Base-by-base conservation (phyloP, 1,140 invertebrate genomes). In the Dreissena rostriformis region DNA sequence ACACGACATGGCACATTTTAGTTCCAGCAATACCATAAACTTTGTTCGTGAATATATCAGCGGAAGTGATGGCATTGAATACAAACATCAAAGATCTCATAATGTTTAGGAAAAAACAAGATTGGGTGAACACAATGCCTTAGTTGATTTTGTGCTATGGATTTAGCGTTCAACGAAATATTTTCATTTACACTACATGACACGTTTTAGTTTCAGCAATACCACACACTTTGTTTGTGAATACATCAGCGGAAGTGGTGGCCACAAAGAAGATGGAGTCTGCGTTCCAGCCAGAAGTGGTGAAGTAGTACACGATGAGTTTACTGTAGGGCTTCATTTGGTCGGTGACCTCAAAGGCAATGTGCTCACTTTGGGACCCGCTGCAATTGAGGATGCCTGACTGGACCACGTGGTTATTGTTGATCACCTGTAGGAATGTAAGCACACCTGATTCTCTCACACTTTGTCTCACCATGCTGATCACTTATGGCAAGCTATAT, bases 281-380 rank as follows among this genome's bases (percentile, higher is more conserved):
- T 10, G 79, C 79, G 29, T 82, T 71, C 79, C 79, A 82, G 7
- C n/a, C 17, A 22, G n/a, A 17, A 5, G 29, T 66, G 0, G 29
- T 22, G 24, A 82, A 82, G 22, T 73, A 82, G 52, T 82, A 82
- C 29, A 66, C 70, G 29, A 82, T 24, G 1, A 82, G 19, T 52
- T 73, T 70, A n/a, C 70, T 57, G 63, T 82, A 82, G 1, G 79
- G 79, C 24, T 73, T 65, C 79, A 82, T 82, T 15, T 72, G 1
- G 15, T 71, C 29, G 5, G 68, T 72, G 8, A 66, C 79, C 14
- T 17, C 0, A 71, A 82, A 82, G 19, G 29, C 55, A 11, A 82
- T n/a, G 11, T 74, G 71, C n/a, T 63, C 57, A 17, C n/a, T 74
- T 39, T 51, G 39, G 29, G 55, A 65, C n/a, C 12, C 51, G 17